Conservation (phyloP, 2,888 invertebrate genomes). For the Pterobdella sp. region DNA sequence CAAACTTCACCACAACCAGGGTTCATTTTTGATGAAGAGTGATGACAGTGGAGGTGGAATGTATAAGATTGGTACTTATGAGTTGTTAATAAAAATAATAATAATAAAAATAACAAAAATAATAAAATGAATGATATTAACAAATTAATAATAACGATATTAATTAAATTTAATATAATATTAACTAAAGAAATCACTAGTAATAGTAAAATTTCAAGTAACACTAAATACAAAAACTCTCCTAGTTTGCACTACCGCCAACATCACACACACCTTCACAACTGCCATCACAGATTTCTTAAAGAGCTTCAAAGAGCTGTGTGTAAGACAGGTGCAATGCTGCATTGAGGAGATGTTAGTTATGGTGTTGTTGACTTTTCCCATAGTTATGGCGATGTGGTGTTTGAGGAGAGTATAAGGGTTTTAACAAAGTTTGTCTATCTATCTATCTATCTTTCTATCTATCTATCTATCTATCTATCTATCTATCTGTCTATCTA, state of each 20-base stretch:
- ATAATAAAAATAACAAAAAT: too few relatives aligned
- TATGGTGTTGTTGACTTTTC: too few relatives aligned
- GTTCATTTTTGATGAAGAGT: background rate
- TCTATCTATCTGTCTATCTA: too few relatives aligned
- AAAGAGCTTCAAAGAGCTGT: constrained; percentile 8
- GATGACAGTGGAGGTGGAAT: background rate
- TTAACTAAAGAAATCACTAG: background rate
- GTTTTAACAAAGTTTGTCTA: too few relatives aligned
- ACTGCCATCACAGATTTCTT: background rate
- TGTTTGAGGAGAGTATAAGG: too few relatives aligned
- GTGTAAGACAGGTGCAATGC: background rate
- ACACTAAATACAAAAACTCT: too few relatives aligned
- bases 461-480: too few relatives aligned
- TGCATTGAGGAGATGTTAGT: constrained; percentile 14
- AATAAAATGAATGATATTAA: background rate
- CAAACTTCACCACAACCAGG: background rate
- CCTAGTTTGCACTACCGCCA: too few relatives aligned
- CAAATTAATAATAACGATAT: background rate
- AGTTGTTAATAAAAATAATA: too few relatives aligned
- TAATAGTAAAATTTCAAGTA: background rate
- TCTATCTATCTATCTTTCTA: too few relatives aligned
- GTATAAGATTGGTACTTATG: background rate
- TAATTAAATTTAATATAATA: background rate
- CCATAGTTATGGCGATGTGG: too few relatives aligned
- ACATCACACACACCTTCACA: too few relatives aligned